Base-by-base conservation (phyloP, 2,113 vertebrate genomes). In the Gnathonemus longibarbis region DNA sequence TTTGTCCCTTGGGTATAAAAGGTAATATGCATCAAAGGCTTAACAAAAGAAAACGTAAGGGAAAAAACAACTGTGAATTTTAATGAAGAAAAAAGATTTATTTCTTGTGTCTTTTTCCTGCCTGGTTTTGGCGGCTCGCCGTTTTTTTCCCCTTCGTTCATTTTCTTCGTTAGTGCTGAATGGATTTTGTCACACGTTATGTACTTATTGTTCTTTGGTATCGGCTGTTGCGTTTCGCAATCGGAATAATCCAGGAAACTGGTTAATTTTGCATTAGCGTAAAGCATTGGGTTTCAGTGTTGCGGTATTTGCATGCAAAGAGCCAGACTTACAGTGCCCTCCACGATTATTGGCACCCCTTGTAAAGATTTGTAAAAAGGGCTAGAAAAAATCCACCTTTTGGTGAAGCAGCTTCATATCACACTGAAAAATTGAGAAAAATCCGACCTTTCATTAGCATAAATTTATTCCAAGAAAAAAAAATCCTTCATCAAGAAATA, bases 1-100 rank as follows among this genome's bases (percentile, higher is more conserved):
- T 89, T 89, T 83, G 70, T 89, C 46, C 88, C 46, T 56, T 49
- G 6, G 49, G 49, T 83, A 53, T 35, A 80, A 84, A 89, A 84
- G 80, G 50, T 85, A 52, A 45, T 46, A 35, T 50, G 77, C 49
- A 53, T 52, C 89, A 84, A 84, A 84, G 80, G 53, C 52, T 58
- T 31, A 56, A 45, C 39, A 83, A 53, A 80, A 89, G 27, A 83
- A 31, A 49, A 10, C 49, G 5, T 27, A 74, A 39, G 24, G 31
- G 50, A 35, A 87, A 53, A 87, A 53, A 87, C 27, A 53, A 39
- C 48, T 19, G 35, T 83, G 50, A 52, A 53, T 52, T 87, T 87
- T 48, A 87, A 53, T 83, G 88, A 42, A 84, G 35, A 83, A 74
- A 89, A 52, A 8, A 89, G 21, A 35, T 77, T 77, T 39, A 39